Evolutionary conservation across 2,113 vertebrate genomes (phyloP).

Genomic region (Pelvicachromis taeniatus): DNA sequence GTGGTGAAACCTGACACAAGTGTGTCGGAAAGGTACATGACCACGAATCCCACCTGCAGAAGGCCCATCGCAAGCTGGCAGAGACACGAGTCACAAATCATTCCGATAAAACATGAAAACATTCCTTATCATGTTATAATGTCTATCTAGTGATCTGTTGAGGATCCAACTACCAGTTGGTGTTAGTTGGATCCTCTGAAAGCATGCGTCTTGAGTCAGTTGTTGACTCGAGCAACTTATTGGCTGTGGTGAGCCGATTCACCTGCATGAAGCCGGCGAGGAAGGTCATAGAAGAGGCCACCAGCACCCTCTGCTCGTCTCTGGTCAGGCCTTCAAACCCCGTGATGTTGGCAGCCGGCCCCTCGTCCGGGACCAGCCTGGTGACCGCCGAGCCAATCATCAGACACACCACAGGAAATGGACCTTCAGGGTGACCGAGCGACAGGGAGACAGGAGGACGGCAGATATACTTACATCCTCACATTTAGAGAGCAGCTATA

Average conservation of each 20-base stretch:
- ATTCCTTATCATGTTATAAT: too few relatives aligned
- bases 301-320: constrained; percentile 75
- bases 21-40: constrained; percentile 91
- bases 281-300: constrained; percentile 84
- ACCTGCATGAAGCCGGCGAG: constrained; percentile 91
- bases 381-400: constrained; percentile 87
- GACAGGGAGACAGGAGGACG: neutral
- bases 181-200: neutral
- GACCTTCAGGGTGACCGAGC: constrained; percentile 48
- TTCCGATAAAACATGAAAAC: too few relatives aligned
- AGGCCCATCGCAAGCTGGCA: constrained; percentile 83
- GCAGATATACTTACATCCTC: neutral
- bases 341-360: constrained; percentile 28
- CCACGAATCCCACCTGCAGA: constrained; percentile 87
- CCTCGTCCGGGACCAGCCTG: constrained; percentile 66
- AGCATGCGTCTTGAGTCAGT: neutral
- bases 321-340: constrained; percentile 58
- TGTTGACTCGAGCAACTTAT: neutral
- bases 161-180: neutral
- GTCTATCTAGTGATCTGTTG: neutral
- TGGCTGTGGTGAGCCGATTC: neutral
- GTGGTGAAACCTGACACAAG: constrained; percentile 93
- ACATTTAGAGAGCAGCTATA: neutral
- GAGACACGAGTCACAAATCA: neutral
- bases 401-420: constrained; percentile 88